Evolutionary conservation across 2,797 vertebrate species (phyloP).

Genomic region (Masticophis lateralis): DNA sequence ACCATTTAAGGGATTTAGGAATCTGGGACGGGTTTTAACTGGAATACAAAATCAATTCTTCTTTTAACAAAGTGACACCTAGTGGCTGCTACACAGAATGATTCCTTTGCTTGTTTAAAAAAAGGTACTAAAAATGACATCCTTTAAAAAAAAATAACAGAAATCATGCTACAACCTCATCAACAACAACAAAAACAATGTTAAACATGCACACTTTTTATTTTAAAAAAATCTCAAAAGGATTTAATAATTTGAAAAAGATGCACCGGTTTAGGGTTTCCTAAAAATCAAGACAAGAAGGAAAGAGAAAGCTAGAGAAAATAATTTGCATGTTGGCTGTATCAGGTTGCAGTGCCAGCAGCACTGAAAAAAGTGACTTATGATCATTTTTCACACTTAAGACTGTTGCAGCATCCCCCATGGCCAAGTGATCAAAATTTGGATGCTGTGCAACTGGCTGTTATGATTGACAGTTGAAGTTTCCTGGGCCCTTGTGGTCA

Average conservation of each 20-base stretch:
- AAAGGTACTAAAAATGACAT: neutral
- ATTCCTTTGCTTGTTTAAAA: neutral
- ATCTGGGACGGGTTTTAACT: conserved; percentile 67
- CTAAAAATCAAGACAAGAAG: neutral
- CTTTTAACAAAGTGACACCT: conserved; percentile 69
- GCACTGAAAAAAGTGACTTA: neutral
- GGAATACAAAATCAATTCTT: conserved; percentile 13
- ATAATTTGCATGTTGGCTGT: no score
- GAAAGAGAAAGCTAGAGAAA: neutral
- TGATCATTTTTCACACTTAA: no score
- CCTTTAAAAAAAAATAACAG: neutral
- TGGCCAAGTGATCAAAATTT: no score
- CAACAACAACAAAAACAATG: neutral
- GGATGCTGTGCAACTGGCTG: no score
- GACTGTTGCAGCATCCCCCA: no score
- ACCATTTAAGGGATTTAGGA: conserved; percentile 76
- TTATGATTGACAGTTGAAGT: no score
- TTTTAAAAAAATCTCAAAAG: neutral
- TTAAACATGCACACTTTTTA: neutral
- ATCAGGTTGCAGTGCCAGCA: neutral
- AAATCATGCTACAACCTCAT: neutral
- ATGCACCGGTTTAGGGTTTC: neutral
- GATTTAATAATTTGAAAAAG: neutral
- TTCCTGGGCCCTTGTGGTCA: no score
- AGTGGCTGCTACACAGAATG: conserved; percentile 51